These are phyloP conservation scores for Aphelinus atriplicis DNA, from an alignment of 1,140 invertebrate genomes.

Conservation along the genomic window DNA sequence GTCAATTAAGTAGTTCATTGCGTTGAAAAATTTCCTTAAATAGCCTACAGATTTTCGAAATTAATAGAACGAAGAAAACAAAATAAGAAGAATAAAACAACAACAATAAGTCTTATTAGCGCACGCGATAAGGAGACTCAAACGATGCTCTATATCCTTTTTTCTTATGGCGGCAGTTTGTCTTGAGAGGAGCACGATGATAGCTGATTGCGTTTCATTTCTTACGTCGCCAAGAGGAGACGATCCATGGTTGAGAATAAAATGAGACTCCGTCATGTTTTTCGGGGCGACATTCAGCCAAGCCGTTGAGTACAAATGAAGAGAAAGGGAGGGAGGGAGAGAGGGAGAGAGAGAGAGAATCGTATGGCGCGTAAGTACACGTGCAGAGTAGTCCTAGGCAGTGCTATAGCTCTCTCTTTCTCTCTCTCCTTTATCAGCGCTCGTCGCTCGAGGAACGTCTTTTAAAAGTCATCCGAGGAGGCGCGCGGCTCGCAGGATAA, in stretches of 20 bases:
- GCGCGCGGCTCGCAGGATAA: conserved; percentile 27
- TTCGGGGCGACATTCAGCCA: not conserved
- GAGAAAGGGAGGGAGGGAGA: conserved; percentile 5
- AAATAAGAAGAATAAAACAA: not conserved
- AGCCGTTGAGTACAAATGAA: conserved; percentile 14
- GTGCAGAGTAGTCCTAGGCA: not conserved
- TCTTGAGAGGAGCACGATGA: conserved; percentile 46
- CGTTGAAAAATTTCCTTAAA: not conserved
- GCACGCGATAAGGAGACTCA: conserved; percentile 16
- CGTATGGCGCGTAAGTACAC: conserved; percentile 14
- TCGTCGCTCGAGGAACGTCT: conserved; percentile 29
- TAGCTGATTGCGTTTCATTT: conserved; percentile 38
- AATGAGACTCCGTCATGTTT: not conserved
- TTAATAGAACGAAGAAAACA: not conserved
- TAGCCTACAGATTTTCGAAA: not conserved
- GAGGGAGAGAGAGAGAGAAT: not conserved
- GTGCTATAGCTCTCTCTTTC: conserved; percentile 20
- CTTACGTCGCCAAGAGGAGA: conserved; percentile 4
- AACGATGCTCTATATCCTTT: not conserved
- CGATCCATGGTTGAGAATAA: conserved; percentile 21
- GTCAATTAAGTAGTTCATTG: conserved; percentile 50
- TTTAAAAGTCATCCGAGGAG: conserved; percentile 14
- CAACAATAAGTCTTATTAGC: conserved; percentile 25
- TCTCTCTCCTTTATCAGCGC: not conserved
- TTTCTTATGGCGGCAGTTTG: not conserved